Base-by-base conservation (phyloP, 2,113 vertebrate species). In the Todiramphus chloris region DNA sequence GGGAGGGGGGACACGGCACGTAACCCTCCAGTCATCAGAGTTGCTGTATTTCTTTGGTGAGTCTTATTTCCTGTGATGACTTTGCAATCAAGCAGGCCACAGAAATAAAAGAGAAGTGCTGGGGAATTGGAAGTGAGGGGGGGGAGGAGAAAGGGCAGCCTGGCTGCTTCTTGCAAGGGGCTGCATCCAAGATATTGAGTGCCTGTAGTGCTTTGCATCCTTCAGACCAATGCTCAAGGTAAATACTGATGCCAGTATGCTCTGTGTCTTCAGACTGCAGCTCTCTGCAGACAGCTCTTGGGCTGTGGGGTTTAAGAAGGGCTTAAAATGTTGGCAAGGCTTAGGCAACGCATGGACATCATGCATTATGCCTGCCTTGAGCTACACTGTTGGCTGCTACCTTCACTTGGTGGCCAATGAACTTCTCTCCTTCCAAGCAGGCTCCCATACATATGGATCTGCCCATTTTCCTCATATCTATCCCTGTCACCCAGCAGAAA, bases 211-310 rank as follows among this genome's bases (percentile, higher is more conserved):
- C n/a, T 94, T 91, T 68, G 80, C 87, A 66, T 86, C 39, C 87
- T 79, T 83, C 79, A 86, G 95, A 59, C n/a, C 56, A 85, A 13
- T 83, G 83, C 81, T 83, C 37, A 58, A 73, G 93, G 86, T 80
- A 86, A 96, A 69, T 66, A 90, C 89, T 67, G 92, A 86, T 97
- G 87, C 68, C 75, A 77, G 28, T 77, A 73, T 91, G 74, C 41
- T 92, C 82, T 89, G 28, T 46, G 25, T 25, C 62, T 95, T 74
- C 86, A 67, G 75, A 50, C n/a, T 43, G 76, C 79, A 74, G n/a
- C 16, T 66, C 72, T 51, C 83, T 88, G 50, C 55, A 27, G 1
- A 33, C 28, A 48, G n/a, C 31, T 89, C 59, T 73, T 44, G 24
- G 46, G 25, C 41, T 55, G 13, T 25, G 55, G 24, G 31, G 1